These are phyloP conservation scores for Carassius carassius DNA, from an alignment of 2,113 vertebrate species.

Conservation along the genomic window DNA sequence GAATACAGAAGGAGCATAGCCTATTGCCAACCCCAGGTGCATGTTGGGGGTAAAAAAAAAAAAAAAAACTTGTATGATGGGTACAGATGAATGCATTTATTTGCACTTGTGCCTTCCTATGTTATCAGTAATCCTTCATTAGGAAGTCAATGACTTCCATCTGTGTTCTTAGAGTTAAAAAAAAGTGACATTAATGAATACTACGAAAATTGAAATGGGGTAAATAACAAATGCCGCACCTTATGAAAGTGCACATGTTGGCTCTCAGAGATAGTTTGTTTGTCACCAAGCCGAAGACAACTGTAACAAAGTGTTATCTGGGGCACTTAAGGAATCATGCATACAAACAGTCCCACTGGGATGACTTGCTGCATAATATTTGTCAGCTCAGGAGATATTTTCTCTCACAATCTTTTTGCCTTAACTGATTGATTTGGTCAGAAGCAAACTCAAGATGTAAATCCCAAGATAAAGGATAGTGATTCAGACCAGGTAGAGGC, in stretches of 20 bases:
- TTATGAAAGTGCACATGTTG: constrained; percentile 47
- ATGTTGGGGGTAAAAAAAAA: constrained; percentile 54
- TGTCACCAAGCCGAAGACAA: constrained; percentile 39
- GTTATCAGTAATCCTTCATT: constrained; percentile 64
- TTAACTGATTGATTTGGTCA: not conserved
- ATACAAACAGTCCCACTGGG: constrained; percentile 10
- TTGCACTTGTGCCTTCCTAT: constrained; percentile 53
- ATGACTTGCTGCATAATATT: not conserved
- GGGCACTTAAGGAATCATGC: not conserved
- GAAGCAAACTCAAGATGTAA: constrained; percentile 8
- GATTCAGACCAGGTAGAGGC: constrained; percentile 21
- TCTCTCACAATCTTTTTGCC: not conserved
- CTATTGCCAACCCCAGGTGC: constrained; percentile 59
- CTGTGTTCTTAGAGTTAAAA: constrained; percentile 39
- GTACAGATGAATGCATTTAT: constrained; percentile 70
- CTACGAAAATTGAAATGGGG: constrained; percentile 46
- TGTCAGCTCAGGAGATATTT: not conserved
- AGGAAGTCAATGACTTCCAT: constrained; percentile 69
- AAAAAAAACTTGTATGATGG: constrained; percentile 58
- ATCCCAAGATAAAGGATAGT: constrained; percentile 18
- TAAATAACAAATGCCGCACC: constrained; percentile 54
- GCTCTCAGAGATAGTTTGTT: constrained; percentile 38
- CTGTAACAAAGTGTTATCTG: constrained; percentile 29
- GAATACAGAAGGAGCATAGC: not conserved
- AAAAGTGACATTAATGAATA: constrained; percentile 48